Evolutionary conservation across 1,140 invertebrate species (phyloP), one percentile per base, ranked within the genome.

Genomic region (Lutraria rhynchaena): DNA sequence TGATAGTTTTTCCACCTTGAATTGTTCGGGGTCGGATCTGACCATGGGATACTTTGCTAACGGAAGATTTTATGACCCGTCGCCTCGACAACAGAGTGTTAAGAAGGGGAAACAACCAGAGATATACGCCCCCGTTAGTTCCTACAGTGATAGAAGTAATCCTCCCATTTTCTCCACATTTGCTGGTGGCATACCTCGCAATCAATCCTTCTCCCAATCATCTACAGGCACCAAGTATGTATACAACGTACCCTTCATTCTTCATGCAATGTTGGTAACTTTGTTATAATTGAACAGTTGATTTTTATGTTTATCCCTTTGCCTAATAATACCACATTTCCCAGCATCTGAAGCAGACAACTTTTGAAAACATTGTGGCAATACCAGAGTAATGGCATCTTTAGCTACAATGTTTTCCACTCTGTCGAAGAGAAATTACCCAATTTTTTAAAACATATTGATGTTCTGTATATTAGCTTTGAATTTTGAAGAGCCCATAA

Each of bases 21-120:
- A 71, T 70, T 74, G 73, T 51, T 69, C 74, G 22, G 75, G 74
- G 17, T 82, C 75, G 1, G 84, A 87, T 60, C 67, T 77, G 29
- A 83, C 70, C 27, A 65, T 82, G 74, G 88, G 87, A 7, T 88
- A 90, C 67, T 89, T 89, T 82, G 82, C 85, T 46, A 90, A 89
- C 82, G 89, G 88, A 51, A 86, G 86, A 31, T 90, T 86, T 70
- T 90, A 89, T 81, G 89, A 89, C 63, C 89, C 89, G n/a, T 85
- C 85, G 49, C 65, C 73, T 17, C 55, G 78, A 33, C 58, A 81
- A 22, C 70, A 57, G 17, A 73, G 57, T 29, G 58, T 29, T n/a
- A 31, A 76, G 13, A 51, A 31, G 7, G 35, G 49, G 13, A 65
- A 84, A 19, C 76, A 85, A 35, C 84, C 87, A 29, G 88, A 89